Conservation (phyloP, 2,113 vertebrate genomes). For the Mionectes macconnelli region DNA sequence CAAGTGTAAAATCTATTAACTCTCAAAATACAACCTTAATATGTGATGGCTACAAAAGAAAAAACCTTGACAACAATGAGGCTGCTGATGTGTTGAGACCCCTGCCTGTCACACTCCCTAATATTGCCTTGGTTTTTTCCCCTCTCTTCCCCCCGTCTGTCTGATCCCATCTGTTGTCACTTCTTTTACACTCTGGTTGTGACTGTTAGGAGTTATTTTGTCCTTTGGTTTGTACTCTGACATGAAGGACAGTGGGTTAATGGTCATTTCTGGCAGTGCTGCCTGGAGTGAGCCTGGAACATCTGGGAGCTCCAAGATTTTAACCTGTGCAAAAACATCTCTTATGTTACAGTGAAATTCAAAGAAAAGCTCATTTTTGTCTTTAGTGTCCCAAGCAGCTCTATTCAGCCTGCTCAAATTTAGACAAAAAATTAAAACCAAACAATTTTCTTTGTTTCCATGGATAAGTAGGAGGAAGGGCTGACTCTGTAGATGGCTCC, state of each 20-base stretch:
- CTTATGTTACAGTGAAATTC: background rate
- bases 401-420: background rate
- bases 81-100: background rate
- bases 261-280: background rate
- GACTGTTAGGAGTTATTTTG: background rate
- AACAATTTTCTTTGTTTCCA: background rate
- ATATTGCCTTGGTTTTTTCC: background rate
- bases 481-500: background rate
- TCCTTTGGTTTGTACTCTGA: background rate
- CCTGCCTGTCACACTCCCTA: slow-evolving; percentile 17
- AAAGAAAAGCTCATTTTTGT: background rate
- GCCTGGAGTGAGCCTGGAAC: background rate
- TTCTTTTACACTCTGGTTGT: background rate
- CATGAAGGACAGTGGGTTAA: background rate
- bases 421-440: background rate
- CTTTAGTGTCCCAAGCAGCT: background rate
- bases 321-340: background rate
- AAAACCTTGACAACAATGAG: background rate
- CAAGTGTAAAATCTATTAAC: background rate
- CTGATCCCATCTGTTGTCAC: slow-evolving; percentile 51
- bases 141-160: slow-evolving; percentile 33
- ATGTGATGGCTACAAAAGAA: background rate
- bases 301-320: background rate
- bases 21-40: background rate
- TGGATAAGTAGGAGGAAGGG: background rate